Conservation (phyloP, 2,888 invertebrate species). For the Pammene aurita region DNA sequence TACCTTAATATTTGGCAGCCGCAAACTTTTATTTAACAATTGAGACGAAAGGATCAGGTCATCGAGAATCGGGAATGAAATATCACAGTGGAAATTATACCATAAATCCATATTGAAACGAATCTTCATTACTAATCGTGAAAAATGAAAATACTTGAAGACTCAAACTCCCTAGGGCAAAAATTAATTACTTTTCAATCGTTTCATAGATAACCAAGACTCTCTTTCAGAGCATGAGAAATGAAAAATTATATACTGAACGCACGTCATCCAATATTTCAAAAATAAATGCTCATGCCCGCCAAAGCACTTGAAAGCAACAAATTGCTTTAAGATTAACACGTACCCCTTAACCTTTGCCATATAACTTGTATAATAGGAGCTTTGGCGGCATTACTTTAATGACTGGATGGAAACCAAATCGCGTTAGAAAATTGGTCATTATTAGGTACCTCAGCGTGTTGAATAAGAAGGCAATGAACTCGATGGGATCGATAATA, state of each 20-base stretch:
- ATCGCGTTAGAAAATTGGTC: conserved; percentile 61
- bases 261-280: conserved; percentile 15
- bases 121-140: no score
- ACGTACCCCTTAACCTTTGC: conserved; percentile 24
- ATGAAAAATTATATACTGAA: background rate
- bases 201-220: no score
- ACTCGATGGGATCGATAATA: conserved; percentile 49
- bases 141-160: no score
- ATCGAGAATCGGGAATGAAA: no score
- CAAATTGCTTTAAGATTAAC: conserved; percentile 32
- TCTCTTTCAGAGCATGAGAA: no score
- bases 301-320: conserved; percentile 4
- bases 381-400: conserved; percentile 24
- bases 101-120: no score
- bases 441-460: conserved; percentile 58
- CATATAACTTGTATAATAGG: conserved; percentile 23
- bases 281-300: conserved; percentile 9
- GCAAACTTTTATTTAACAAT: no score
- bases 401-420: conserved; percentile 34
- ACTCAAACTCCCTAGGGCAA: no score
- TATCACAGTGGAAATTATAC: no score
- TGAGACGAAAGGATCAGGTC: no score
- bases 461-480: conserved; percentile 66
- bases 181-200: no score
- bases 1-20: no score